These are phyloP conservation scores for Bombus huntii DNA, from an alignment of 1,140 invertebrate genomes.

Conservation along the genomic window DNA sequence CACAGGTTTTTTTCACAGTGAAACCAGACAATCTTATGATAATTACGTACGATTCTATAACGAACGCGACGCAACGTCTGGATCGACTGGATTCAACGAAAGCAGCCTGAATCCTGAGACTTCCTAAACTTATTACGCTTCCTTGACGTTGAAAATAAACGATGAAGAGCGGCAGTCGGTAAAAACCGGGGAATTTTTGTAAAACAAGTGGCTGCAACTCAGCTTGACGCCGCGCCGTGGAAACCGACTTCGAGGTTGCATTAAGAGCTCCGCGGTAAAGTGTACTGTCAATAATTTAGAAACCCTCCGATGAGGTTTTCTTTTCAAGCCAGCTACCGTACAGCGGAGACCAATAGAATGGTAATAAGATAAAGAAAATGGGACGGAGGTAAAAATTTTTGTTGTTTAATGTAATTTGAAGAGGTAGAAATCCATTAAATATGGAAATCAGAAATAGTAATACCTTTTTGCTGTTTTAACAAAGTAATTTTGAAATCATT, in stretches of 20 bases:
- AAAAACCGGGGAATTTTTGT: slow-evolving; percentile 3
- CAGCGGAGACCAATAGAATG: background rate
- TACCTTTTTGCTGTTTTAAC: background rate
- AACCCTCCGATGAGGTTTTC: background rate
- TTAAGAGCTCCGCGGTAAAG: slow-evolving; percentile 24
- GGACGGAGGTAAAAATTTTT: background rate
- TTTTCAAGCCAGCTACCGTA: background rate
- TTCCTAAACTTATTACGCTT: slow-evolving; percentile 7
- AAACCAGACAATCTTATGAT: background rate
- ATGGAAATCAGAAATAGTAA: no score
- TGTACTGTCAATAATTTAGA: slow-evolving; percentile 32
- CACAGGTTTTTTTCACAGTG: no score
- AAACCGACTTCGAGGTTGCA: slow-evolving; percentile 15
- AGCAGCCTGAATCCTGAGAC: background rate
- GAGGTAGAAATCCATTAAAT: background rate
- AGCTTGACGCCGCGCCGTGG: slow-evolving; percentile 1
- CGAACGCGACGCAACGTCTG: background rate
- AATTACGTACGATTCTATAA: background rate
- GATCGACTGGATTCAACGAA: slow-evolving; percentile 5
- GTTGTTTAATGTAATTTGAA: background rate
- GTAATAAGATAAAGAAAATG: background rate
- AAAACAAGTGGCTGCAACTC: slow-evolving; percentile 34
- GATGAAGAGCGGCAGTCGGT: background rate
- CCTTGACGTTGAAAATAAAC: slow-evolving; percentile 6
- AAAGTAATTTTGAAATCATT: background rate